Evolutionary conservation across 2,113 vertebrate species (phyloP), one percentile per base, ranked within the genome.

Genomic region (Apus apus): DNA sequence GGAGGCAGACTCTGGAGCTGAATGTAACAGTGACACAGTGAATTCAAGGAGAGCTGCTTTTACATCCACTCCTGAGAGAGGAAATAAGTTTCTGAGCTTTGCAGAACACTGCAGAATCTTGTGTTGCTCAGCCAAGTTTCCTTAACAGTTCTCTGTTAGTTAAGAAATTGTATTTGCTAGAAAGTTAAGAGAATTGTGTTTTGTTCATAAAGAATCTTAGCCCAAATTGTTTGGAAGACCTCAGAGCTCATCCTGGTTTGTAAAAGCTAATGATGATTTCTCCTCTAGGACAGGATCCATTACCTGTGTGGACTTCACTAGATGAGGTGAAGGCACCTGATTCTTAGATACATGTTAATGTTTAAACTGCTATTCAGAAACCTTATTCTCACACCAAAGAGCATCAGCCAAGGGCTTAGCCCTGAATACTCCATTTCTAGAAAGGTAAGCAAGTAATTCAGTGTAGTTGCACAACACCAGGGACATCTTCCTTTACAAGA

Each of bases 381-480:
- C 9, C 13, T 21, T 85, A 45, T 60, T 57, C 43, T 90, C 12
- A 62, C 21, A 58, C 51, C 23, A 40, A 54, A 66, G 30, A 82
- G 11, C 45, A 57, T 48, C 14, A 12, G 5, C 29, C 6, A 36
- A 12, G 15, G 11, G 10, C 4, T 34, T 78, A 38, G 29, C 65
- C 50, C 70, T 21, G 36, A 71, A 71, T 57, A 66, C 6, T 6
- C 25, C 8, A 34, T 46, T 85, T 77, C 89, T 25, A 60, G 54
- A 81, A 51, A 68, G 62, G 46, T 48, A 48, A 64, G 13, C 9
- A 36, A 34, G 34, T 0, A 3, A 30, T 71, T 30, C 0, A 0
- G 30, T 34, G 61, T 4, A 67, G 45, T 25, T 87, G 34, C 7
- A 8, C n/a, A 56, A 77, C 64, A 84, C 19, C 19, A 45, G 19